Percentiles rank a stretch among this genome's conserved stretches.
Evolutionary conservation across 1,140 invertebrate species (phyloP).

Genomic region (Lepidurus packardi): DNA sequence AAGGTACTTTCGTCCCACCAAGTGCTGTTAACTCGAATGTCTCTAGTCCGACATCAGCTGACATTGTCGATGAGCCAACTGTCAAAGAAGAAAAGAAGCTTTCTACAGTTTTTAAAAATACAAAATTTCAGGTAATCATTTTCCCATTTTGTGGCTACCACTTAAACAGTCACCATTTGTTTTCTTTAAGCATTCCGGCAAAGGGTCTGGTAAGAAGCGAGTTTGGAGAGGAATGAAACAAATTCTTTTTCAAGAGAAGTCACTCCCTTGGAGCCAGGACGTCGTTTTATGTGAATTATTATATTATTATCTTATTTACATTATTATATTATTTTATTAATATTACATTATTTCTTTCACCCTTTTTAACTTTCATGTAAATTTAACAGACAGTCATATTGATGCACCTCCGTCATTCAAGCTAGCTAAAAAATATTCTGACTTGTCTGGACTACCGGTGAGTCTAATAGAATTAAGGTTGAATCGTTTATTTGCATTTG

Average conservation of each 20-base stretch:
- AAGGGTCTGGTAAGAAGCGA: constrained; percentile 54
- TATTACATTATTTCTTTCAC: too few relatives aligned
- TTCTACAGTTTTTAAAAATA: constrained; percentile 42
- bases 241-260: constrained; percentile 64
- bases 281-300: constrained; percentile 56
- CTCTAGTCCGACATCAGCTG: constrained; percentile 17
- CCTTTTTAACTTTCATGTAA: constrained; percentile 40
- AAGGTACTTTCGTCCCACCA: not conserved
- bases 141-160: not conserved
- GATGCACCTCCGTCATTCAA: constrained; percentile 85
- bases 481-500: constrained; percentile 28
- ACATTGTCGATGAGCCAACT: constrained; percentile 24
- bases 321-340: constrained; percentile 28
- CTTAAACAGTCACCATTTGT: not conserved
- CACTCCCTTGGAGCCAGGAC: constrained; percentile 61
- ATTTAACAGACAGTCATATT: constrained; percentile 63
- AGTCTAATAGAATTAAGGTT: constrained; percentile 40
- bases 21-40: not conserved
- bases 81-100: constrained; percentile 40
- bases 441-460: constrained; percentile 77
- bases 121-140: constrained; percentile 43
- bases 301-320: constrained; percentile 29
- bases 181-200: constrained; percentile 38
- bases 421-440: constrained; percentile 88
- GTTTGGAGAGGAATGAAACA: constrained; percentile 72